Evolutionary conservation across 2,113 vertebrate genomes (phyloP).

Genomic region (Tenebrosternarchus preto): DNA sequence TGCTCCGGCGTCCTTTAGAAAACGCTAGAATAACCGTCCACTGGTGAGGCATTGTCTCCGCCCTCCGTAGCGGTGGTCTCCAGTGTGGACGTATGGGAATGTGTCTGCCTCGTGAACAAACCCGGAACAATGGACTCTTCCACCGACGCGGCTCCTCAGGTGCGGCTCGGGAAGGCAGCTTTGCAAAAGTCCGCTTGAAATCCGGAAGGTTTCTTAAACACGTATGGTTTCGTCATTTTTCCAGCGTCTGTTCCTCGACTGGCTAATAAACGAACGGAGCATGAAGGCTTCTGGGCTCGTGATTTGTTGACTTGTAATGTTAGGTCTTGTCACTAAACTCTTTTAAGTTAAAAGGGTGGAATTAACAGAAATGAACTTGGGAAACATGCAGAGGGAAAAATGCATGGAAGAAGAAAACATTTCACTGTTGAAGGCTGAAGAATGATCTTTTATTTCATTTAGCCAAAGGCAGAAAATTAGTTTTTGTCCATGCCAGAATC

Average conservation of each 20-base stretch:
- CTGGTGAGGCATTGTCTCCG: constrained; percentile 34
- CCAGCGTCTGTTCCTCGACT: too few species aligned
- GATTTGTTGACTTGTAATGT: not conserved
- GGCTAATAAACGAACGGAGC: too few species aligned
- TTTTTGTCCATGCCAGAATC: not conserved
- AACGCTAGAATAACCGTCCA: constrained; percentile 42
- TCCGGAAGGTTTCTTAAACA: not conserved
- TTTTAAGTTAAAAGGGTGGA: too few species aligned
- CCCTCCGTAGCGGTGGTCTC: constrained; percentile 15
- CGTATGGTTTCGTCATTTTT: not conserved
- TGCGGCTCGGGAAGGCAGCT: not conserved
- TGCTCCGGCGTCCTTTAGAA: constrained; percentile 39
- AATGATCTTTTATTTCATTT: not conserved
- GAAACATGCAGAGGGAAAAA: not conserved
- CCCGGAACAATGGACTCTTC: constrained; percentile 31
- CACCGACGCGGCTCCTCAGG: constrained; percentile 6
- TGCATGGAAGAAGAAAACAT: not conserved
- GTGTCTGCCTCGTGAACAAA: constrained; percentile 39
- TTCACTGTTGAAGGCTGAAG: not conserved
- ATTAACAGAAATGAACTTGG: not conserved
- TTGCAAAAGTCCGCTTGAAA: not conserved
- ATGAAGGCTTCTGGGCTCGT: not conserved
- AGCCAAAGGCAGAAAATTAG: not conserved
- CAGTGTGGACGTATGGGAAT: constrained; percentile 36
- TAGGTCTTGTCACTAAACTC: not conserved